Conservation (phyloP, 2,113 vertebrate genomes). For the Neomonachus schauinslandi region DNA sequence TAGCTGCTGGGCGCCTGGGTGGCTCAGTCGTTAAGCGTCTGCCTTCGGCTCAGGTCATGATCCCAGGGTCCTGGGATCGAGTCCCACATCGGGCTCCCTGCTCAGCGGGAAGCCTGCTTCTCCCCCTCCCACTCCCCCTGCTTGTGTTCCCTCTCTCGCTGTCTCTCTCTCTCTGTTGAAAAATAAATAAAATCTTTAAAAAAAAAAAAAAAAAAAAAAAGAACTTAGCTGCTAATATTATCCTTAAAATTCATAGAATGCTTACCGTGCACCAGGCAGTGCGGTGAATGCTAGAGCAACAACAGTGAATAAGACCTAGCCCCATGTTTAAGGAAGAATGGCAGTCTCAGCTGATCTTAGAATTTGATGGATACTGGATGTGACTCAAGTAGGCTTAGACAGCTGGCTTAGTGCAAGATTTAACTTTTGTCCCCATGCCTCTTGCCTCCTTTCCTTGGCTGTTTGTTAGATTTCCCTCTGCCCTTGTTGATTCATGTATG, state of each 20-base stretch:
- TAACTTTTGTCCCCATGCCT: constrained; percentile 38
- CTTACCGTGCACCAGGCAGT: background rate
- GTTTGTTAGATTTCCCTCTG: constrained; percentile 41
- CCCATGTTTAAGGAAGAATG: background rate
- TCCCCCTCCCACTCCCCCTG: no score
- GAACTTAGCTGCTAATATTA: background rate
- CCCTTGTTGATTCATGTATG: background rate
- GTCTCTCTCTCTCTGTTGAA: no score
- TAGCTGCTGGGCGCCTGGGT: no score
- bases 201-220: no score
- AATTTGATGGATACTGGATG: background rate
- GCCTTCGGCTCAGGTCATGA: no score
- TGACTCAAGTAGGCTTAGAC: background rate
- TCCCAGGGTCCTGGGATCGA: no score
- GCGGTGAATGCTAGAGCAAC: background rate
- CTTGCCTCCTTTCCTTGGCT: constrained; percentile 22
- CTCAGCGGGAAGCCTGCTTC: no score
- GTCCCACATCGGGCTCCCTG: no score
- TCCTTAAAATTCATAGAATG: background rate
- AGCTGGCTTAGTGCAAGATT: background rate
- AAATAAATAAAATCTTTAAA: no score
- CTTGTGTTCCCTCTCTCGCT: no score
- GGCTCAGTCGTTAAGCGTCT: no score
- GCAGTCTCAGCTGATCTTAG: background rate
- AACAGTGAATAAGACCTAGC: background rate